These are phyloP conservation scores for Dipodomys ordii DNA, from an alignment of 2,113 vertebrate genomes.

Conservation along the genomic window DNA sequence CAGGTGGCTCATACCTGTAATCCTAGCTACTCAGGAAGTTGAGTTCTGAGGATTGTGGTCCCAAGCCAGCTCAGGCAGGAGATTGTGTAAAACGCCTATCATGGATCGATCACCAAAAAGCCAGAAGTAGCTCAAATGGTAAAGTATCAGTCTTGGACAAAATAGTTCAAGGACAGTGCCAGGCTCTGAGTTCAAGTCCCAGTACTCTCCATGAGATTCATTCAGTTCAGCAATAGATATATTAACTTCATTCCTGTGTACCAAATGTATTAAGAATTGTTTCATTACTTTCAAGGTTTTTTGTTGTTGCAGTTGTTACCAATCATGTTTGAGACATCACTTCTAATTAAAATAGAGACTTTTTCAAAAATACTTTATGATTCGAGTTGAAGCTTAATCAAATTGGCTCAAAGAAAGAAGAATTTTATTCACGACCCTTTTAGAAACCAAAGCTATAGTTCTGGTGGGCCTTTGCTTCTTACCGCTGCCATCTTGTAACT, in stretches of 20 bases:
- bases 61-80: too few relatives aligned
- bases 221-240: neutral
- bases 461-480: neutral
- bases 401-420: neutral
- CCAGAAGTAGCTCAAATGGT: too few relatives aligned
- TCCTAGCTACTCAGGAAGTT: too few relatives aligned
- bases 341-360: conserved; percentile 29
- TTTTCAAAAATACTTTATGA: neutral
- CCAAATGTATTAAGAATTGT: neutral
- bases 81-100: too few relatives aligned
- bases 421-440: conserved; percentile 1
- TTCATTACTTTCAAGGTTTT: neutral
- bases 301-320: neutral
- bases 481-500: neutral
- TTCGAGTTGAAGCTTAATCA: conserved; percentile 15
- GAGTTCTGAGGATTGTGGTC: too few relatives aligned
- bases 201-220: too few relatives aligned
- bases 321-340: conserved; percentile 3
- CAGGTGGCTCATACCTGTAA: too few relatives aligned
- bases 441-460: neutral
- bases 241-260: neutral
- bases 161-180: too few relatives aligned
- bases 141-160: too few relatives aligned
- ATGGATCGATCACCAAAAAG: too few relatives aligned
- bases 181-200: too few relatives aligned